These are phyloP conservation scores for Porphyrio hochstetteri DNA, from an alignment of 2,113 vertebrate genomes.

Conservation along the genomic window DNA sequence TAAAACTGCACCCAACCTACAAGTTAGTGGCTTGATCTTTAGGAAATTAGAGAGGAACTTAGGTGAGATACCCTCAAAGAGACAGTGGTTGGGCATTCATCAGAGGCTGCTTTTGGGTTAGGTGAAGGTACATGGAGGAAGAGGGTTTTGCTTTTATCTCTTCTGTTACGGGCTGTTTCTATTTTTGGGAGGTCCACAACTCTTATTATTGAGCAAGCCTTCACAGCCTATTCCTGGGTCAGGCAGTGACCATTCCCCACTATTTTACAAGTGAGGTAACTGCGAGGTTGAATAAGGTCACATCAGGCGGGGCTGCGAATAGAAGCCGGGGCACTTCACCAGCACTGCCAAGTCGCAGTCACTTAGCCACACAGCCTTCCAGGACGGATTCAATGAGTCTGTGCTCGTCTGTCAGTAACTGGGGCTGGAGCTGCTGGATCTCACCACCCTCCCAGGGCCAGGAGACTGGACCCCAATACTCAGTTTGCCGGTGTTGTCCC, in stretches of 20 bases:
- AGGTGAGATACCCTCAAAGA: background rate
- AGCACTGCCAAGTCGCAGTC: constrained; percentile 57
- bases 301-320: constrained; percentile 49
- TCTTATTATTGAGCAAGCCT: constrained; percentile 23
- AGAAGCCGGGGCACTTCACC: constrained; percentile 24
- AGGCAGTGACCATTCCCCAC: constrained; percentile 40
- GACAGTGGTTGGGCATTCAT: background rate
- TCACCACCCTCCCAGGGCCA: background rate
- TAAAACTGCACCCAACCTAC: background rate
- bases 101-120: background rate
- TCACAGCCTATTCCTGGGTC: constrained; percentile 53
- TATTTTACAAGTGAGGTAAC: constrained; percentile 52
- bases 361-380: constrained; percentile 68
- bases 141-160: background rate
- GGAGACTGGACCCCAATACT: background rate
- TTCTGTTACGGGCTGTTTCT: background rate
- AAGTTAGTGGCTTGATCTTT: background rate
- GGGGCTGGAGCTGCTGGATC: background rate
- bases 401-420: background rate
- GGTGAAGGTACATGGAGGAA: background rate
- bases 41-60: background rate
- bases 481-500: background rate
- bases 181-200: background rate
- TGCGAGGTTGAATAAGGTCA: constrained; percentile 39
- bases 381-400: constrained; percentile 4